A percentile compares a stretch with the other conserved stretches of the same genome.
Conservation (phyloP, 2,113 vertebrate species). For the Syngnathoides biaculeatus region DNA sequence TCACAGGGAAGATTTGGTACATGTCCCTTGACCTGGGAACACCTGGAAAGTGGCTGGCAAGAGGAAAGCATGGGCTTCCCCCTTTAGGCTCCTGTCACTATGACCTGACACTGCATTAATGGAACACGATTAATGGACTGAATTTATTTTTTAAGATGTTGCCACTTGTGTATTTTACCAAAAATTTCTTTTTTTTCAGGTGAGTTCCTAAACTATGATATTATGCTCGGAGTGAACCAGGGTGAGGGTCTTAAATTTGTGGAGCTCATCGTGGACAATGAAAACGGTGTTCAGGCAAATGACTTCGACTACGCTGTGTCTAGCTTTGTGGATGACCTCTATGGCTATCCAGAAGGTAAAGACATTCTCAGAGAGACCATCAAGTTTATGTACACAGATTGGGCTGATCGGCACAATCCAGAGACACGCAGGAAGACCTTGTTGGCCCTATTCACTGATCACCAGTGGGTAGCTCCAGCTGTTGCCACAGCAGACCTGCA, state of each 20-base stretch:
- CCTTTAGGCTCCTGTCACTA: background rate
- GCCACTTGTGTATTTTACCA: background rate
- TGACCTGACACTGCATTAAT: background rate
- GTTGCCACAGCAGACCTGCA: constrained; percentile 98
- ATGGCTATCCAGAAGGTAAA: constrained; percentile 97
- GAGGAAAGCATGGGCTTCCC: background rate
- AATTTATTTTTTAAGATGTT: background rate
- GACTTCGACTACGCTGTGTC: constrained; percentile 99
- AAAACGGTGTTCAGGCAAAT: constrained; percentile 95
- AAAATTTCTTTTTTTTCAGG: constrained; percentile 46
- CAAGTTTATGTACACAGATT: constrained; percentile 99
- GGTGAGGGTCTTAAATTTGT: constrained; percentile 97
- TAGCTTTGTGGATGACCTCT: constrained; percentile 97
- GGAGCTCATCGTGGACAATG: constrained; percentile 95
- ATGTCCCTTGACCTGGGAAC: too few relatives aligned
- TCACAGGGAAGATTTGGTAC: too few relatives aligned
- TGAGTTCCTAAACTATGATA: constrained; percentile 98
- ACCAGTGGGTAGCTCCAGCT: constrained; percentile 98
- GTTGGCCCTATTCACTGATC: constrained; percentile 94
- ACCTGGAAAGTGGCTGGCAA: background rate
- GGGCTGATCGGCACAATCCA: constrained; percentile 95
- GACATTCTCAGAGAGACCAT: constrained; percentile 96
- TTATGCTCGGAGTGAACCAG: constrained; percentile 98
- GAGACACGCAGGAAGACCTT: constrained; percentile 94
- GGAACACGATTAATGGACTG: background rate